Percentiles rank a stretch among this genome's conserved stretches.
Conservation (phyloP, 2,797 vertebrate genomes). For the Acipenser ruthenus region DNA sequence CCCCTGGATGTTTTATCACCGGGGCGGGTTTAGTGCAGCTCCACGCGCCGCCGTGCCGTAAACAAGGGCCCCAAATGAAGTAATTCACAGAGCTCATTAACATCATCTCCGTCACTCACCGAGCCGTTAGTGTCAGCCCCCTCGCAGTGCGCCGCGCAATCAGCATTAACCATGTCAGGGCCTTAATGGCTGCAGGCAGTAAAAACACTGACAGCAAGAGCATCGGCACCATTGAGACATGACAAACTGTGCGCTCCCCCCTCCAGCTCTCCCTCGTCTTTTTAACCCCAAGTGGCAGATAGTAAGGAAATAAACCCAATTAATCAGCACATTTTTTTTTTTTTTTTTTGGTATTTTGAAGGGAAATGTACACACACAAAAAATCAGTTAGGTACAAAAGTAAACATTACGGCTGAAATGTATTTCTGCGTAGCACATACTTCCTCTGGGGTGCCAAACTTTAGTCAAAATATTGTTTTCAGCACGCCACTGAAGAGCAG, state of each 20-base stretch:
- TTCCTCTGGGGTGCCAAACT: too few species aligned
- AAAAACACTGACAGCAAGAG: slow-evolving; percentile 55
- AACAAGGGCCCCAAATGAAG: slow-evolving; percentile 61
- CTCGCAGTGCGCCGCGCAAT: slow-evolving; percentile 61
- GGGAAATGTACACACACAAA: too few species aligned
- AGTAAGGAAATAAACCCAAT: neutral
- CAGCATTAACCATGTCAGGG: slow-evolving; percentile 66
- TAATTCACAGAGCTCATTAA: slow-evolving; percentile 65
- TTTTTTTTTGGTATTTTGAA: too few species aligned
- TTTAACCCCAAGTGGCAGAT: slow-evolving; percentile 6
- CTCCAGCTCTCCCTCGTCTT: slow-evolving; percentile 7
- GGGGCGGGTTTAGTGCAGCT: slow-evolving; percentile 55
- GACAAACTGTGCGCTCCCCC: slow-evolving; percentile 47
- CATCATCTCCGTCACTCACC: slow-evolving; percentile 73
- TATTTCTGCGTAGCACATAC: too few species aligned
- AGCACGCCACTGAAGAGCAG: too few species aligned
- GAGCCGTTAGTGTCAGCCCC: slow-evolving; percentile 60
- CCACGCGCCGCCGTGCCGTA: slow-evolving; percentile 58
- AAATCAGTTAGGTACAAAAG: too few species aligned
- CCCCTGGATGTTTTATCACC: slow-evolving; percentile 28
- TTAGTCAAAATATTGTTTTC: too few species aligned
- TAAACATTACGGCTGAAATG: too few species aligned
- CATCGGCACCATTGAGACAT: slow-evolving; percentile 38
- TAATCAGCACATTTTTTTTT: neutral
- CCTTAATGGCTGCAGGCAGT: slow-evolving; percentile 60